Evolutionary conservation across 2,888 invertebrate species (phyloP).

Genomic region (Ennomos fuscantarius): DNA sequence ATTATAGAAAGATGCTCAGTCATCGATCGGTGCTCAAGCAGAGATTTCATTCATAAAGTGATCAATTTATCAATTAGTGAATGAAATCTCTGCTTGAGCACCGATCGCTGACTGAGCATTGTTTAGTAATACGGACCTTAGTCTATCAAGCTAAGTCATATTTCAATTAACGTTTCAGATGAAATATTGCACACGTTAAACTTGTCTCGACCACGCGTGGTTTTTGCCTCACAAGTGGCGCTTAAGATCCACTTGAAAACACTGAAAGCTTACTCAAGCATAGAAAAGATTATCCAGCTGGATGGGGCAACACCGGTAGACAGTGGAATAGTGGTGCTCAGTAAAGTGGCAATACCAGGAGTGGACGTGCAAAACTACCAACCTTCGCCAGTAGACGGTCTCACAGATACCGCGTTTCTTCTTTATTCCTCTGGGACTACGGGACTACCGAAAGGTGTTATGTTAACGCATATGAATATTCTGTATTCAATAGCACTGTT

Average conservation of each 20-base stretch:
- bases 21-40: no score
- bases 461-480: conserved; percentile 85
- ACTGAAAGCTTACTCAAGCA: conserved; percentile 50
- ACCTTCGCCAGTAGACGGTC: conserved; percentile 49
- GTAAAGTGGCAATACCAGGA: conserved; percentile 32
- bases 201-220: conserved; percentile 87
- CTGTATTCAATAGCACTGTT: conserved; percentile 81
- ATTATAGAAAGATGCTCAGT: no score
- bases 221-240: conserved; percentile 84
- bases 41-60: no score
- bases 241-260: conserved; percentile 49
- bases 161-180: conserved; percentile 48
- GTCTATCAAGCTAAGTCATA: no score
- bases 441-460: conserved; percentile 91
- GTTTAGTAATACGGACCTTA: no score
- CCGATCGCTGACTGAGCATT: no score
- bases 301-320: conserved; percentile 74
- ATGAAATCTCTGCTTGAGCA: no score
- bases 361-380: conserved; percentile 45
- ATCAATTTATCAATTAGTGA: no score
- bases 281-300: conserved; percentile 86
- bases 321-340: conserved; percentile 42
- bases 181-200: conserved; percentile 84
- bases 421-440: conserved; percentile 90
- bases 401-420: conserved; percentile 61